Percentiles rank a stretch among this genome's conserved stretches.
Evolutionary conservation across 2,888 invertebrate species (phyloP).

Genomic region (Macrosoma leucophasiata): DNA sequence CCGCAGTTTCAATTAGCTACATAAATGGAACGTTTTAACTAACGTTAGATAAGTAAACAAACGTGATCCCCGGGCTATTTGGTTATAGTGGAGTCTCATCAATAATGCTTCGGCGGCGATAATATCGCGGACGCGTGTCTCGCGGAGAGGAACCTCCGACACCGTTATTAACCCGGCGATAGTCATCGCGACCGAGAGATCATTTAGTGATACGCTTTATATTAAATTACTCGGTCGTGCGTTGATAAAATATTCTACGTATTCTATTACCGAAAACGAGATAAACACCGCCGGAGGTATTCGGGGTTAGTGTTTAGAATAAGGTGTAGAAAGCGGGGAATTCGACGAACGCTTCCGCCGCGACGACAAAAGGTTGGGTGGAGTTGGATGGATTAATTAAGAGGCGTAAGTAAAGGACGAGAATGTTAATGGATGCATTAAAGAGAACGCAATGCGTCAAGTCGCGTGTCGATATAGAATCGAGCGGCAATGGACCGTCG

Average conservation of each 20-base stretch:
- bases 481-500: slow-evolving; percentile 30
- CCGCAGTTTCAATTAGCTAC: slow-evolving; percentile 59
- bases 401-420: slow-evolving; percentile 30
- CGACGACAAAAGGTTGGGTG: slow-evolving; percentile 22
- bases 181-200: slow-evolving; percentile 66
- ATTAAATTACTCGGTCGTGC: slow-evolving; percentile 76
- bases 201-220: slow-evolving; percentile 75
- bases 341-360: slow-evolving; percentile 29
- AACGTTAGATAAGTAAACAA: slow-evolving; percentile 65
- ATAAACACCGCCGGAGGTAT: slow-evolving; percentile 63
- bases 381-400: slow-evolving; percentile 34
- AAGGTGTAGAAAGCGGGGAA: slow-evolving; percentile 30
- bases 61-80: slow-evolving; percentile 70
- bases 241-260: slow-evolving; percentile 71
- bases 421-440: slow-evolving; percentile 53
- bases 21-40: slow-evolving; percentile 52
- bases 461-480: slow-evolving; percentile 61
- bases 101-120: slow-evolving; percentile 69
- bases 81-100: slow-evolving; percentile 67
- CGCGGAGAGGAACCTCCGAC: slow-evolving; percentile 63
- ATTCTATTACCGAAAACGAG: slow-evolving; percentile 73
- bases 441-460: slow-evolving; percentile 52
- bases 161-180: slow-evolving; percentile 71
- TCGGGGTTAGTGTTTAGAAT: slow-evolving; percentile 37
- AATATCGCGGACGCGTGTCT: slow-evolving; percentile 70